Evolutionary conservation across 1,140 invertebrate species (phyloP).

Genomic region (Drosophila arawakana): DNA sequence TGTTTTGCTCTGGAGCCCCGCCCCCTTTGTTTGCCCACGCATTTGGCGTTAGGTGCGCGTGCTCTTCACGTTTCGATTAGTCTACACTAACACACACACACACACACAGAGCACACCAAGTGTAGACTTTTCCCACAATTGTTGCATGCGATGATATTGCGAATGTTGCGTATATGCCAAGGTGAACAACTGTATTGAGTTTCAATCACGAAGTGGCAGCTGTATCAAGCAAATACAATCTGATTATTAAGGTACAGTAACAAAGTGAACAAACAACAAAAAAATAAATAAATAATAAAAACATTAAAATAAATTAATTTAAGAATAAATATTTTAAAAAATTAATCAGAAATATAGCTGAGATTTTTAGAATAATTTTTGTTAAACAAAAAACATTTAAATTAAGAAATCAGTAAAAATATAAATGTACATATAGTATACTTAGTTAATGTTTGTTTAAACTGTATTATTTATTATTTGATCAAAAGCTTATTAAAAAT

Average conservation of each 20-base stretch:
- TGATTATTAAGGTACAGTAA: not conserved
- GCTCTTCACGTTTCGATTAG: slow-evolving; percentile 57
- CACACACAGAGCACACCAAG: slow-evolving; percentile 29
- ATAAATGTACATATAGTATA: too few species aligned
- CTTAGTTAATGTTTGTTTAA: too few species aligned
- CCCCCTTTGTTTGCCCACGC: slow-evolving; percentile 60
- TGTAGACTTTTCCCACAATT: slow-evolving; percentile 72
- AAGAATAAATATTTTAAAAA: not conserved
- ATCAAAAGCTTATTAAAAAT: too few species aligned
- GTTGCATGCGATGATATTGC: slow-evolving; percentile 62
- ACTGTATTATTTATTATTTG: too few species aligned
- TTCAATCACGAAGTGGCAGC: not conserved
- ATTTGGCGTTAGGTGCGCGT: slow-evolving; percentile 68
- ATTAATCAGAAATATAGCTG: too few species aligned
- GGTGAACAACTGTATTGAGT: slow-evolving; percentile 24
- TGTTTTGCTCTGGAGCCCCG: slow-evolving; percentile 53
- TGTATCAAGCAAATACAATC: slow-evolving; percentile 2
- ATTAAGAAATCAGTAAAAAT: too few species aligned
- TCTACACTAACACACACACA: slow-evolving; percentile 40
- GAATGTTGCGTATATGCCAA: slow-evolving; percentile 40
- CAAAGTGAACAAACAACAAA: not conserved
- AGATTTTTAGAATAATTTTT: not conserved
- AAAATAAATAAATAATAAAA: not conserved
- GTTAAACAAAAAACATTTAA: too few species aligned
- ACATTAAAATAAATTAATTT: not conserved